These are phyloP conservation scores for Erpornis zantholeuca DNA, from an alignment of 2,113 vertebrate species.

Conservation along the genomic window DNA sequence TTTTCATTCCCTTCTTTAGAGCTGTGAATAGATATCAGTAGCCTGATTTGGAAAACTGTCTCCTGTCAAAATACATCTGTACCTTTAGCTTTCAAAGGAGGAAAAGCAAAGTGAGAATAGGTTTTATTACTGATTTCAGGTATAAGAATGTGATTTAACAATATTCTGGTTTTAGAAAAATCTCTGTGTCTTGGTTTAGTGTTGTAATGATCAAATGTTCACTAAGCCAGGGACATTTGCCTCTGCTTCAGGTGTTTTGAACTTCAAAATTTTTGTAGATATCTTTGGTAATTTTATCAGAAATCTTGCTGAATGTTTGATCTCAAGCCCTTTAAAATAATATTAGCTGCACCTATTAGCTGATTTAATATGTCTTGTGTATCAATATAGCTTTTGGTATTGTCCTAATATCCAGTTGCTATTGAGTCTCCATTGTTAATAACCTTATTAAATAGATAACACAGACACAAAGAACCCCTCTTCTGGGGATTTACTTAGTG, in stretches of 20 bases:
- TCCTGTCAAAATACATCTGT: not conserved
- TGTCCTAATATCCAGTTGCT: not conserved
- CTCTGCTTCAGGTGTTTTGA: not conserved
- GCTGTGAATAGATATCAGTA: not conserved
- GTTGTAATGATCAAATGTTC: not conserved
- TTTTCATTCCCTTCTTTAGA: not conserved
- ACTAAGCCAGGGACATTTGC: not conserved
- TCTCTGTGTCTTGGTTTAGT: not conserved
- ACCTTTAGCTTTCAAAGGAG: not conserved
- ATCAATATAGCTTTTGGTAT: not conserved
- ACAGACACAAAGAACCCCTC: not conserved
- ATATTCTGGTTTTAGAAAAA: not conserved
- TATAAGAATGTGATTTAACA: not conserved
- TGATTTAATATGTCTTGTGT: not conserved
- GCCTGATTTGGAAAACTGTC: not conserved
- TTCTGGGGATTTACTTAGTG: not conserved
- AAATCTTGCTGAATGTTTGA: not conserved
- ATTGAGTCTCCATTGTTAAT: not conserved
- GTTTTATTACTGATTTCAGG: not conserved
- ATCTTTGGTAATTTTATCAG: not conserved
- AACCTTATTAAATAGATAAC: not conserved
- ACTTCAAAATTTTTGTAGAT: not conserved
- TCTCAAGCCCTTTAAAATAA: not conserved
- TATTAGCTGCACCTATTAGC: not conserved
- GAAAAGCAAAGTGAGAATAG: not conserved